Conservation (phyloP, 2,113 vertebrate species). For the Mystacornis crossleyi region DNA sequence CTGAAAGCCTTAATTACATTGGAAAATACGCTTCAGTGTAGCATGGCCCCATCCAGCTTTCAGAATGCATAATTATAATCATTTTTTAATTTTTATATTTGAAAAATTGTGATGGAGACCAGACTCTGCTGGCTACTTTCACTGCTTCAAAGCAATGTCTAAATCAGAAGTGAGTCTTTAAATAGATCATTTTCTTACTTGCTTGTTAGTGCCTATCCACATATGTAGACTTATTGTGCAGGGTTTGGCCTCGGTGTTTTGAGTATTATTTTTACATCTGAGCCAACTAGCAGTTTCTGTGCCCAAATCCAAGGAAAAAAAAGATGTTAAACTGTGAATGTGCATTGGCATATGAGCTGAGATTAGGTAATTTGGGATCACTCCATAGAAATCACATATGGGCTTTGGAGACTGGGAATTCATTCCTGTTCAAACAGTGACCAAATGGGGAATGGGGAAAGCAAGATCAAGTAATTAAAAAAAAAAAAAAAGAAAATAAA, state of each 20-base stretch:
- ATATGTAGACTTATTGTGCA: conserved; percentile 16
- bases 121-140: conserved; percentile 45
- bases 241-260: conserved; percentile 27
- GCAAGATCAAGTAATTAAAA: conserved; percentile 14
- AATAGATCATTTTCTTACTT: conserved; percentile 60
- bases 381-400: conserved; percentile 67
- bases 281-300: conserved; percentile 40
- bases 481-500: neutral
- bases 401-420: conserved; percentile 67
- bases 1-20: conserved; percentile 88
- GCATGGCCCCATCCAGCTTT: conserved; percentile 71
- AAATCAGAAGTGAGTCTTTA: conserved; percentile 61
- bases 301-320: conserved; percentile 39
- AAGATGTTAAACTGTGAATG: conserved; percentile 66
- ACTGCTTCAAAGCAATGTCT: conserved; percentile 53
- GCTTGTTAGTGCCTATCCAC: conserved; percentile 45
- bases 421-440: conserved; percentile 66
- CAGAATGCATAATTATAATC: conserved; percentile 75
- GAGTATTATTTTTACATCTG: conserved; percentile 48
- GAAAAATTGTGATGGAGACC: conserved; percentile 67
- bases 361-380: conserved; percentile 66
- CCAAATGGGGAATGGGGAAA: conserved; percentile 4
- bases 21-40: conserved; percentile 84
- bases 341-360: conserved; percentile 49
- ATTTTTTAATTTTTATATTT: conserved; percentile 77